phyloP scores from a whole-genome alignment of 1,140 invertebrate genomes.

The Polyergus mexicanus region DNA sequence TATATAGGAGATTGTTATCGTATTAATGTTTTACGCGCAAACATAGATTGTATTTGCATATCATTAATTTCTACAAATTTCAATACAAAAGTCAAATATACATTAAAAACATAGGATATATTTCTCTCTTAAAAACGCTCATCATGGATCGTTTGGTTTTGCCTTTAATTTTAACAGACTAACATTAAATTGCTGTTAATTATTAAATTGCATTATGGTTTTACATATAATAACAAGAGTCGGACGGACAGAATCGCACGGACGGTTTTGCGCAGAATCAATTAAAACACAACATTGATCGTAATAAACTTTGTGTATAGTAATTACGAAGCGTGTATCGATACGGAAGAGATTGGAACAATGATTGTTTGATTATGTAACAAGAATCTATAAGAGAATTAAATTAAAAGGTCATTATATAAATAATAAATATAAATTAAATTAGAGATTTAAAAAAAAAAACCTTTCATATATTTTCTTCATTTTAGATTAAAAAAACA shows the following conservation, averaged over 20 bases:
- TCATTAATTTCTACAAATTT: neutral
- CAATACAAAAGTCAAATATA: constrained; percentile 21
- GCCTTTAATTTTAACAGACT: constrained; percentile 27
- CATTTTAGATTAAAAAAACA: too few relatives aligned
- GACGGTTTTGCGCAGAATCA: constrained; percentile 26
- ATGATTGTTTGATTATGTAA: constrained; percentile 12
- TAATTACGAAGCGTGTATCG: constrained; percentile 19
- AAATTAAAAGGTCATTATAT: neutral
- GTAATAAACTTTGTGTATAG: constrained; percentile 45
- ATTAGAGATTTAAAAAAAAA: neutral
- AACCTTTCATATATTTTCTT: neutral
- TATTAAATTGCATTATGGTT: constrained; percentile 20
- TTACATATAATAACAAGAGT: constrained; percentile 20
- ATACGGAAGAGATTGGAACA: constrained; percentile 22
- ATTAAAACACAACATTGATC: constrained; percentile 47
- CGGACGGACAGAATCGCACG: neutral
- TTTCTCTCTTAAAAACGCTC: constrained; percentile 9
- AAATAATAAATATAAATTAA: constrained; percentile 17
- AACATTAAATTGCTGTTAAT: constrained; percentile 51
- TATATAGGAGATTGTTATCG: neutral
- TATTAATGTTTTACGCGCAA: neutral
- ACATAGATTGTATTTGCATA: neutral
- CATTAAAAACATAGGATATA: neutral
- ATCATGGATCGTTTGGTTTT: neutral
- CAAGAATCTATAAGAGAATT: neutral